Base-by-base conservation (phyloP, 2,888 invertebrate genomes). In the Nymphalis urticae region DNA sequence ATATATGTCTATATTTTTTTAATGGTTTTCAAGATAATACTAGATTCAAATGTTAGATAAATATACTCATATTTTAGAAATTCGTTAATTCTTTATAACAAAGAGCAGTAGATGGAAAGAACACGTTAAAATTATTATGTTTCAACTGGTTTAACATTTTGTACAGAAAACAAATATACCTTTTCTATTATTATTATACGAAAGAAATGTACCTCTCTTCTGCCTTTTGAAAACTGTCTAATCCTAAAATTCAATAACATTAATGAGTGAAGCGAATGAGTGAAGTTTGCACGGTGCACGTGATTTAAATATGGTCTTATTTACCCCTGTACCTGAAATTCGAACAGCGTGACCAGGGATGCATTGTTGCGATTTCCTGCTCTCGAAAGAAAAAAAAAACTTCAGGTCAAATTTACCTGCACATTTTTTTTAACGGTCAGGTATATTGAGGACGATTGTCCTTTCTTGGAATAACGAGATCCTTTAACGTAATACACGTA, bases 351-450 rank as follows among this genome's bases (percentile, higher is more conserved):
- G 87, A 85, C 85, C 86, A 32, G 80, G 81, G 79, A 78, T 73
- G 58, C 68, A 85, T 89, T 90, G 90, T 89, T 84, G 82, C 82
- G 77, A 86, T 88, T 88, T 89, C 90, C 89, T 91, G 87, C 79
- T 78, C 76, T 79, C 80, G 78, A 75, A 74, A 72, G 72, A 76
- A 76, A 80, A 80, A 32, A 54, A 16, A 54, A 32, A 54, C n/a
- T 79, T 80, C 82, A 85, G 88, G 85, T 85, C 85, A 83, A 82
- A 83, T 85, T 75, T 75, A 86, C 83, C 80, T 81, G 77, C 69
- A 74, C 56, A 63, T 80, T 82, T 85, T 85, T 85, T 84, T 77
- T 70, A 77, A 77, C 76, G 82, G 84, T 83, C 84, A 86, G 85
- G 78, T 78, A 83, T 77, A 73, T 77, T 75, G 76, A 77, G 79